Conservation (phyloP, 1,140 invertebrate genomes). For the Zaprionus capensis region DNA sequence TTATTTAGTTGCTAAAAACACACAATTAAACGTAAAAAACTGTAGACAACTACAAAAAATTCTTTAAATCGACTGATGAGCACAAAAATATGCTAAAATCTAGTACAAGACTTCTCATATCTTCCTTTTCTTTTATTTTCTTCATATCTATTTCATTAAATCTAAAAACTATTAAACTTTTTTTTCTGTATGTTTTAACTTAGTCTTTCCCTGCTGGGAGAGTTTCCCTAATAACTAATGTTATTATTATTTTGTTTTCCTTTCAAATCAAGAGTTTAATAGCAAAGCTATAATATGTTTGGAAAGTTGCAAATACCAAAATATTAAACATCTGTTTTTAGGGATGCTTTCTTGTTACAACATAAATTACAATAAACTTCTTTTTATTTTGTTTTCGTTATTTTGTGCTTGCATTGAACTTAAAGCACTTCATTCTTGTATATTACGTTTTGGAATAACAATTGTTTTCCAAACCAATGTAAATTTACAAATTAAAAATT, state of each 20-base stretch:
- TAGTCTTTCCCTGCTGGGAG: slow-evolving; percentile 38
- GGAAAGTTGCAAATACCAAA: slow-evolving; percentile 35
- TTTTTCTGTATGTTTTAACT: slow-evolving; percentile 55
- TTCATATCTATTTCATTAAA: slow-evolving; percentile 33
- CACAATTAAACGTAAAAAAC: slow-evolving; percentile 77
- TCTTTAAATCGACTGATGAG: slow-evolving; percentile 80
- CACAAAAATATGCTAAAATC: slow-evolving; percentile 82
- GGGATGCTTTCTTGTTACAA: slow-evolving; percentile 29
- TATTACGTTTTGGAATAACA: slow-evolving; percentile 28
- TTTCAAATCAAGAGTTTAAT: slow-evolving; percentile 13
- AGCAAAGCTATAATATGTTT: slow-evolving; percentile 24
- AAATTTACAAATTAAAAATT: slow-evolving; percentile 57
- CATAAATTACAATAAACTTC: slow-evolving; percentile 25
- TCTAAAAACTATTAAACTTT: slow-evolving; percentile 66
- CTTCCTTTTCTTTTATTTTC: slow-evolving; percentile 1
- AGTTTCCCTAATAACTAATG: slow-evolving; percentile 28
- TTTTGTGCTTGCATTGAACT: slow-evolving; percentile 37
- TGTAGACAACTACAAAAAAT: slow-evolving; percentile 81
- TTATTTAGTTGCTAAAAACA: slow-evolving; percentile 60
- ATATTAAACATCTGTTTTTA: slow-evolving; percentile 20
- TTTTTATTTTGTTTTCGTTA: slow-evolving; percentile 8
- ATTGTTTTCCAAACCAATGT: slow-evolving; percentile 39
- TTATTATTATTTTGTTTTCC: slow-evolving; percentile 20
- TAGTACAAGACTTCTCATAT: slow-evolving; percentile 65
- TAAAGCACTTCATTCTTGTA: slow-evolving; percentile 23